Evolutionary conservation across 1,140 invertebrate species (phyloP), one percentile per base, ranked within the genome.

Genomic region (Nasonia longicornis): DNA sequence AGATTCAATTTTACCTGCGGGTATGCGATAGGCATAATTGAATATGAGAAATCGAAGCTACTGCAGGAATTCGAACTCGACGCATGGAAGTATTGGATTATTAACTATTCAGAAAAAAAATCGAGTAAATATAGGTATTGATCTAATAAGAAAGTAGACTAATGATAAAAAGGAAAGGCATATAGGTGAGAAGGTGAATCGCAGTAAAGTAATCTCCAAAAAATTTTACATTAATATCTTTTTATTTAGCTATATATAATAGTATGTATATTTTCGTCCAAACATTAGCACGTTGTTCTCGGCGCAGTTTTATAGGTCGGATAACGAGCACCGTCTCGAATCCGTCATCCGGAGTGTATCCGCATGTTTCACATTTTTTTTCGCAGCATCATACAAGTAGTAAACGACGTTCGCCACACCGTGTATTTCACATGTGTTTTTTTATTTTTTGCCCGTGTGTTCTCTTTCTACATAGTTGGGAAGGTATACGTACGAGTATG

Each of bases 161-260:
- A 26, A 16, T 63, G 22, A 42, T 22, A 63, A 48, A 69, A 31
- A 77, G 42, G 8, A 69, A 81, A 63, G 22, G 20, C 35, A 26
- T 26, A 10, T 16, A 42, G n/a, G 42, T 52, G 69, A 81, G 26
- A 29, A 29, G 7, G 38, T 42, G 8, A 42, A 42, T 42, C 38
- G 8, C 6, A 42, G 8, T 8, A 42, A 42, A 42, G 38, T 42
- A 8, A 42, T 42, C 38, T 42, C 38, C 10, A 42, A 26, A 8
- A 0, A 1, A 70, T n/a, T 70, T 84, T 84, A 84, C 83, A 83
- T 84, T 83, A 64, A 81, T 79, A 81, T 83, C 66, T 35, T 80
- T 83, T 81, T 81, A 83, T 83, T 83, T 75, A 78, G 79, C 48
- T 81, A 71, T 78, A 83, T 81, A 83, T 78, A 83, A 66, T 58